Percentiles rank a stretch among this genome's conserved stretches.
Conservation (phyloP, 2,113 vertebrate species). For the Vulpes vulpes region DNA sequence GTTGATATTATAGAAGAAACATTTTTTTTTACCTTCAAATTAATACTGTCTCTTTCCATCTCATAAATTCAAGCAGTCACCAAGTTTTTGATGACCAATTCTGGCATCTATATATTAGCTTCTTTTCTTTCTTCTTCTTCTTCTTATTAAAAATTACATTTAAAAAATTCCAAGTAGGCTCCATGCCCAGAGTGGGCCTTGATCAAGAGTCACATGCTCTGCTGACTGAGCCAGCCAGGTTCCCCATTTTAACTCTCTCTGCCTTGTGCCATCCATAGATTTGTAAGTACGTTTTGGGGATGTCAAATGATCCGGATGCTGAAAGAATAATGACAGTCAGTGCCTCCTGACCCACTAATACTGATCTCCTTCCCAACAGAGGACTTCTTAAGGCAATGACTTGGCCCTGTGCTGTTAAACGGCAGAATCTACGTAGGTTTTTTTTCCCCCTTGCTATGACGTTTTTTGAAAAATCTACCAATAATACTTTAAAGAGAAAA, state of each 20-base stretch:
- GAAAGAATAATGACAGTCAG: neutral
- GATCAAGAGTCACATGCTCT: neutral
- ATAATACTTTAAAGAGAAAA: slow-evolving; percentile 9
- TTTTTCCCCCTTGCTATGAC: neutral
- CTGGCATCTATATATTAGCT: neutral
- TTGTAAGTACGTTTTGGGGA: neutral
- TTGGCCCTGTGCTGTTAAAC: neutral
- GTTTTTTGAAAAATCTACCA: neutral
- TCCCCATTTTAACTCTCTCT: neutral
- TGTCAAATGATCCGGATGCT: neutral
- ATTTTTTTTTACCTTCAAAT: neutral
- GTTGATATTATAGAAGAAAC: slow-evolving; percentile 11
- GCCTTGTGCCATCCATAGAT: neutral
- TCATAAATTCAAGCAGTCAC: neutral
- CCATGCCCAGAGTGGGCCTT: neutral
- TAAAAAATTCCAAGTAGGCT: neutral
- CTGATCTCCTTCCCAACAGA: neutral
- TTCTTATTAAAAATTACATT: neutral
- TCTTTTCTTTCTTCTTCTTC: neutral
- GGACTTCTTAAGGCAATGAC: neutral
- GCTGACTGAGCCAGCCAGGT: neutral
- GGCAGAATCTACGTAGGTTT: neutral
- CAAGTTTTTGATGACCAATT: neutral
- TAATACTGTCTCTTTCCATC: neutral
- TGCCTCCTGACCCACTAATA: neutral